Evolutionary conservation across 2,888 invertebrate genomes (phyloP), one percentile per base, ranked within the genome.

Genomic region (Capitulum mitella): DNA sequence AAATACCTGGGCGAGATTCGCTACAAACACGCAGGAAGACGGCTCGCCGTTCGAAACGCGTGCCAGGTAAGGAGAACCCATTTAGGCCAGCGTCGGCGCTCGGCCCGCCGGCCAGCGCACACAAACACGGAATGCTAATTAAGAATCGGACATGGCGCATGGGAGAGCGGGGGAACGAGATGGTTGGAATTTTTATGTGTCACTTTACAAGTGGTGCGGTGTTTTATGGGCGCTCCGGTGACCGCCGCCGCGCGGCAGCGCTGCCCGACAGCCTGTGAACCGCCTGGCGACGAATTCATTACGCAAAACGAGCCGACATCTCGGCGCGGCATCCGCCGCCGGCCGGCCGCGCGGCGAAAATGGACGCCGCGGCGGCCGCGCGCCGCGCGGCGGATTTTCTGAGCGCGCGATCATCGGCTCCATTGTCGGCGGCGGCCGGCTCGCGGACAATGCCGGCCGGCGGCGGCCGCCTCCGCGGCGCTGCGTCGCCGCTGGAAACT

Each of bases 111-210:
- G 37, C 37, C 34, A 3, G 34, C 37, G 70, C 70, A 58, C 61
- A 61, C 61, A 70, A 70, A 70, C 70, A 70, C 70, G 34, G 70
- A 32, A 70, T 70, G 70, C 70, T 70, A 70, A 70, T 70, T 37
- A 70, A 70, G 70, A 70, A 70, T 70, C 37, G 70, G 70, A 34
- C 70, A 37, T 37, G 37, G 70, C 37, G 37, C 70, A 34, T 70
- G 70, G 37, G 70, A 70, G 70, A 34, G 70, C 22, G 70, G 61
- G 70, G 22, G 70, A 32, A 37, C 75, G 75, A 26, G 29, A 75
- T 75, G 75, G 75, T 46, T 75, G 75, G 75, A 46, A 75, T 75
- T 75, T 75, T 75, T 75, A 75, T 75, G 75, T 75, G 75, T 75
- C 75, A 75, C 75, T 75, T 75, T 75, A 75, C 75, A 75, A 75